Conservation (phyloP, 35 echinoderm and acorn worm genomes). For the Heliocidaris tuberculata region DNA sequence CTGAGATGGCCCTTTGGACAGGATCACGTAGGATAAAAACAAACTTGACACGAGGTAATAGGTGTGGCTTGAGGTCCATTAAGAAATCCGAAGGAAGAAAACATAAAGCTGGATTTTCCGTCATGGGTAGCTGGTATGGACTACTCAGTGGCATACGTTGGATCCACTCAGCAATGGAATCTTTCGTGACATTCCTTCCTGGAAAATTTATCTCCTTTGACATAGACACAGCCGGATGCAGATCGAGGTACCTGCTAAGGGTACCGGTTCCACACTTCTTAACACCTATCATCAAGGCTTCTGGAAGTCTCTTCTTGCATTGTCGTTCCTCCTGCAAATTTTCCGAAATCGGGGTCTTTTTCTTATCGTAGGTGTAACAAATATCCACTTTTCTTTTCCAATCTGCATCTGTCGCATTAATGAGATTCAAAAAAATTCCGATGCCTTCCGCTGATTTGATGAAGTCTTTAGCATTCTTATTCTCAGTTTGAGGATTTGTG, state of each 20-base stretch:
- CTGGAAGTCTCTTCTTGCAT: constrained; percentile 22
- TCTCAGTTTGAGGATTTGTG: background rate
- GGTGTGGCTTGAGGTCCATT: background rate
- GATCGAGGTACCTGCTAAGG: constrained; percentile 36
- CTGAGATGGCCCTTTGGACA: constrained; percentile 24
- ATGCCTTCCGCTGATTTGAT: background rate
- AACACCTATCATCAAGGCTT: constrained; percentile 40
- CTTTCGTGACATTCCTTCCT: background rate
- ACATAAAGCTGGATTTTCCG: constrained; percentile 25
- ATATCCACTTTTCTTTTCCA: background rate
- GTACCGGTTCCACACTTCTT: constrained; percentile 56
- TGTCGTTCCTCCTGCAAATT: background rate
- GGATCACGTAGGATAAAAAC: constrained; percentile 51
- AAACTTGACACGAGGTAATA: constrained; percentile 28
- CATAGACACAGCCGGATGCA: constrained; percentile 47
- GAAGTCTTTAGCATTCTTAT: background rate
- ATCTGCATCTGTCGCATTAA: background rate
- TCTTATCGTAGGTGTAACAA: background rate
- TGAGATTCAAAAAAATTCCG: background rate
- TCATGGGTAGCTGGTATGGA: constrained; percentile 41
- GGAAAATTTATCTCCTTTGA: background rate
- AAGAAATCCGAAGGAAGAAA: background rate
- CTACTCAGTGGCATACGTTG: constrained; percentile 28
- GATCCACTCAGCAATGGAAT: background rate
- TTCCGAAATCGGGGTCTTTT: background rate